Base-by-base conservation (phyloP, 2,888 invertebrate genomes). In the Tinea trinotella region DNA sequence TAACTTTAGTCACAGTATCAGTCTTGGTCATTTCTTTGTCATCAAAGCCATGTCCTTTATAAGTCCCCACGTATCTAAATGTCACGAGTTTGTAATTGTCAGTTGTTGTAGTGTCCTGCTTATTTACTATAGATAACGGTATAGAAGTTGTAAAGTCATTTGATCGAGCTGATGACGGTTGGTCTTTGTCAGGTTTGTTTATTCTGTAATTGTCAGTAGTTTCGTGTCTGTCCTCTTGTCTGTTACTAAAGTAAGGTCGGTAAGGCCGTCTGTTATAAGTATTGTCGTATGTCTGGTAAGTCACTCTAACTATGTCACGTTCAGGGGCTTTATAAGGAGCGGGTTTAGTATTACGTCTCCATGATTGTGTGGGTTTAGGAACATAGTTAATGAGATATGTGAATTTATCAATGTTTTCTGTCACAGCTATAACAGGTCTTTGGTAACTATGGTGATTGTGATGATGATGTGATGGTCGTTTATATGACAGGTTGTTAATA, bases 361-460 rank as follows among this genome's bases (percentile, higher is more conserved):
- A 85, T 1, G 85, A 76, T 60, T 81, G 77, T 19, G 86, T 86
- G 49, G 86, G 80, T 70, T 79, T 70, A 0, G 87, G 87, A n/a
- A 87, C 87, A 57, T 86, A 87, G 60, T 87, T 87, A 10, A 87
- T 87, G 1, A 87, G 66, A 59, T 87, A 87, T 55, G 87, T 87
- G 55, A 76, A 86, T 67, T 82, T 83, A 68, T 86, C 75, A 54
- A 76, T 68, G 57, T 85, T 85, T 64, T 83, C 84, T 56, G 87
- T 87, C 53, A 85, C 85, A 55, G 84, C 71, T 60, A 85, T 69
- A 40, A 84, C 75, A 3, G 83, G 82, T 68, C 80, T 68, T 54
- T 71, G 70, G 55, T 75, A 73, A 13, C 15, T 52, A n/a, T 54
- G 50, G 53, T 56, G 15, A 44, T 57, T 49, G 12, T 54, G 49